A percentile compares a stretch with the other conserved stretches of the same genome.
Evolutionary conservation across 2,888 invertebrate genomes (phyloP).

Genomic region (Cataglyphis altisquamis): DNA sequence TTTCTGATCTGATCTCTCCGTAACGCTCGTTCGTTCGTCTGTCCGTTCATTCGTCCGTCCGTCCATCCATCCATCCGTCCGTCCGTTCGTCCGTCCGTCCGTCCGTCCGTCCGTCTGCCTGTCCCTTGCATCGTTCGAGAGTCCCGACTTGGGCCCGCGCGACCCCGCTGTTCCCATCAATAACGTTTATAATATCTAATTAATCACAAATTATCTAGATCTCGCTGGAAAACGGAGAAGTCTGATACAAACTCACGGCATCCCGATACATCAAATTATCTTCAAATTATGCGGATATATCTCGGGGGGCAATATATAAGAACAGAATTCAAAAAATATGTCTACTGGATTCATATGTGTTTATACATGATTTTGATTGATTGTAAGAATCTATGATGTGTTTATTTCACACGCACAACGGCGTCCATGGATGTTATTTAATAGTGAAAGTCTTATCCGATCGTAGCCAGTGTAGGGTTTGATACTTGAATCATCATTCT

Average conservation of each 20-base stretch:
- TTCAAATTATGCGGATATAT: constrained; percentile 23
- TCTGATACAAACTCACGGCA: constrained; percentile 32
- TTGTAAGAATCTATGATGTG: background rate
- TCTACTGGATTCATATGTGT: background rate
- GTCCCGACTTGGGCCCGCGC: constrained; percentile 46
- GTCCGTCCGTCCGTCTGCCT: constrained; percentile 60
- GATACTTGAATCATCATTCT: constrained; percentile 20
- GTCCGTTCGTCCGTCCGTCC: constrained; percentile 57
- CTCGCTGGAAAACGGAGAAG: constrained; percentile 63
- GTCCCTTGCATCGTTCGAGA: constrained; percentile 58
- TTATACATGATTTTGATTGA: background rate
- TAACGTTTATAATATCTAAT: constrained; percentile 85
- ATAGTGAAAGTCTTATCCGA: constrained; percentile 30
- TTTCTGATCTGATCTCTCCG: constrained; percentile 84
- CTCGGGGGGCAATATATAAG: background rate
- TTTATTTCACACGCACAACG: background rate
- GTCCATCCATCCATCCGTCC: constrained; percentile 62
- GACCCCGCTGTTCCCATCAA: constrained; percentile 83
- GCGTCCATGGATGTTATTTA: background rate
- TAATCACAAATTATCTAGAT: constrained; percentile 86
- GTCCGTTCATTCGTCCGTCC: constrained; percentile 62
- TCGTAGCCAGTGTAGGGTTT: background rate
- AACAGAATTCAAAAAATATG: background rate
- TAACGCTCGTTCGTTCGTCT: constrained; percentile 79
- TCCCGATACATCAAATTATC: constrained; percentile 31